Conservation (phyloP, 2,113 vertebrate species). For the Gambusia holbrooki region DNA sequence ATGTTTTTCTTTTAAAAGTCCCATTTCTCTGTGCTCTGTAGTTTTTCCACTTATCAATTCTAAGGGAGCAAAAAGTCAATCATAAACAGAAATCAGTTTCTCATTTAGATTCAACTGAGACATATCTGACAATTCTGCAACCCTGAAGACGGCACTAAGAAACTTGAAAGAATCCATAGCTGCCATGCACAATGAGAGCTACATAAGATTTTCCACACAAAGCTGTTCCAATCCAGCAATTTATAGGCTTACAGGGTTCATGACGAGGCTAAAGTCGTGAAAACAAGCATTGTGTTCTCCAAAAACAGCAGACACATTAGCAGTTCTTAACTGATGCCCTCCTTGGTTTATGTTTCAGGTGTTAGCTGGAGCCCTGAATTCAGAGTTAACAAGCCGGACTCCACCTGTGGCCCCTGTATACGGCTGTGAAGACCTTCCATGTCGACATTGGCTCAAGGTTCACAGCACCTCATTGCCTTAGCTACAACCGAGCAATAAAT, state of each 20-base stretch:
- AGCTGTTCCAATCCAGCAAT: slow-evolving; percentile 66
- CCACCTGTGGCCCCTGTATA: slow-evolving; percentile 24
- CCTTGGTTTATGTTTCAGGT: slow-evolving; percentile 49
- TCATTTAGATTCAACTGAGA: slow-evolving; percentile 38
- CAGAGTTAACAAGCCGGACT: slow-evolving; percentile 65
- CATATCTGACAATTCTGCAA: slow-evolving; percentile 65
- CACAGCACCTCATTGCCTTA: slow-evolving; percentile 73
- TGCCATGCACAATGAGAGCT: slow-evolving; percentile 79
- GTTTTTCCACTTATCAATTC: slow-evolving; percentile 52
- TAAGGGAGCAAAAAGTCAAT: slow-evolving; percentile 37
- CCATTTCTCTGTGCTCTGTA: slow-evolving; percentile 56
- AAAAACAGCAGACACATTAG: slow-evolving; percentile 39
- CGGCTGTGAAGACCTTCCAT: slow-evolving; percentile 66
- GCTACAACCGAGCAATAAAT: slow-evolving; percentile 72
- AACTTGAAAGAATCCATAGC: slow-evolving; percentile 67
- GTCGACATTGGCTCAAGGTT: slow-evolving; percentile 74
- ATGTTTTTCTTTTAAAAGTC: slow-evolving; percentile 50
- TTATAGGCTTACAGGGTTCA: slow-evolving; percentile 58
- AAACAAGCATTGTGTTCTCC: slow-evolving; percentile 45
- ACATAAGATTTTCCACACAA: slow-evolving; percentile 70
- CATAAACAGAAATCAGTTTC: slow-evolving; percentile 65
- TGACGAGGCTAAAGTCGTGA: slow-evolving; percentile 40
- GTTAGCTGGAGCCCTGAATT: slow-evolving; percentile 30
- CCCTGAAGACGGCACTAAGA: slow-evolving; percentile 66
- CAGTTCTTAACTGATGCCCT: slow-evolving; percentile 31